Evolutionary conservation across 2,113 vertebrate species (phyloP).

Genomic region (Copsychus sechellarum): DNA sequence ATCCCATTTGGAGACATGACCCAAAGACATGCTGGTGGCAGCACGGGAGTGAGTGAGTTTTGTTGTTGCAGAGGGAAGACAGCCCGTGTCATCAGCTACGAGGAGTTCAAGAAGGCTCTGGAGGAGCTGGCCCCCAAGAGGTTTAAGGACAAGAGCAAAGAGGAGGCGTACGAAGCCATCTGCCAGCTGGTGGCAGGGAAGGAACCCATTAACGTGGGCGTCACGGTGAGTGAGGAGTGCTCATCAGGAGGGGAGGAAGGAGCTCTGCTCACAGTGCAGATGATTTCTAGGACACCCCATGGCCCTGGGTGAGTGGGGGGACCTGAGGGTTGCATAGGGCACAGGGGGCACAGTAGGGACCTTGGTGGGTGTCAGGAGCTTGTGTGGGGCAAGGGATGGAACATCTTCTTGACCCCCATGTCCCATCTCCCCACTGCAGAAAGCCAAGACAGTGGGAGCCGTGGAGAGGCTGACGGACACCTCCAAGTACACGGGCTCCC

Average conservation of each 20-base stretch:
- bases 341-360: fast-evolving
- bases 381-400: not conserved
- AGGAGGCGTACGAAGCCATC: constrained; percentile 84
- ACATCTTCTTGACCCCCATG: not conserved
- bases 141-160: constrained; percentile 90
- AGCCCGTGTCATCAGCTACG: constrained; percentile 87
- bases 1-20: not conserved
- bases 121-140: constrained; percentile 87
- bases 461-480: constrained; percentile 92
- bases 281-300: fast-evolving
- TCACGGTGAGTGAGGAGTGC: constrained; percentile 81
- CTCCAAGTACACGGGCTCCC: constrained; percentile 90
- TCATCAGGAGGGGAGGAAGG: fast-evolving
- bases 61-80: constrained; percentile 83
- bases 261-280: not conserved
- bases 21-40: fast-evolving
- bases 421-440: constrained; percentile 70
- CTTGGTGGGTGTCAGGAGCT: not conserved
- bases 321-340: not conserved
- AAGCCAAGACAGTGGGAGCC: constrained; percentile 82
- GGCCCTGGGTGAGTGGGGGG: not conserved
- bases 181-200: constrained; percentile 86
- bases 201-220: constrained; percentile 85
- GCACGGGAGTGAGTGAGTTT: not conserved
- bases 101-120: constrained; percentile 90